These are phyloP conservation scores for Menidia beryllina DNA, from an alignment of 2,113 vertebrate species.

Conservation along the genomic window DNA sequence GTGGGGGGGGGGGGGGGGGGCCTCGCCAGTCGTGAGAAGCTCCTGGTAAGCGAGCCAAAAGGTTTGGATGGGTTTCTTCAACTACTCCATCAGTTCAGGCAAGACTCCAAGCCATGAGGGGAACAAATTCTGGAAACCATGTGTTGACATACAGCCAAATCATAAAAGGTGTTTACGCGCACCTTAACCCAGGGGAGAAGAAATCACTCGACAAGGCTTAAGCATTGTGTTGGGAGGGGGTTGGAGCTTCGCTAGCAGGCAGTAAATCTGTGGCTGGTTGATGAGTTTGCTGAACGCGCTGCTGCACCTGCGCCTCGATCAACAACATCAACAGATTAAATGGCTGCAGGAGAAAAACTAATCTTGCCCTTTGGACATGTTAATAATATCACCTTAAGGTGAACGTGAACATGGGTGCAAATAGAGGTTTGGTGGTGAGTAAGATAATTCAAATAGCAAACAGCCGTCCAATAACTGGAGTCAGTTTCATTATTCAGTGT, in stretches of 20 bases:
- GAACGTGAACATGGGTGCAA: conserved; percentile 36
- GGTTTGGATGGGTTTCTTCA: conserved; percentile 61
- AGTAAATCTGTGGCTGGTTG: conserved; percentile 21
- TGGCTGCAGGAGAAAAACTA: conserved; percentile 56
- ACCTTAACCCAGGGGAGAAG: conserved; percentile 59
- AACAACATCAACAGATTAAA: conserved; percentile 49
- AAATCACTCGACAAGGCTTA: conserved; percentile 63
- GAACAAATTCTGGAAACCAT: conserved; percentile 64
- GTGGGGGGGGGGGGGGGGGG: conserved; percentile 30
- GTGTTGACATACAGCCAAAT: conserved; percentile 58
- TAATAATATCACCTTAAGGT: conserved; percentile 42
- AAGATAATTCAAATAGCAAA: conserved; percentile 18
- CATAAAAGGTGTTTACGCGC: conserved; percentile 74
- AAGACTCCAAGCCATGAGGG: conserved; percentile 57
- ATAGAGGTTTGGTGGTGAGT: conserved; percentile 1
- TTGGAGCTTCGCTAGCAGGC: conserved; percentile 1
- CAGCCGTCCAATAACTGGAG: neutral
- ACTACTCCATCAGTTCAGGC: conserved; percentile 63
- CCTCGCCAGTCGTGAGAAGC: conserved; percentile 51
- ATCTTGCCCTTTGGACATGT: conserved; percentile 53
- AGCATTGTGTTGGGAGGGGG: conserved; percentile 44
- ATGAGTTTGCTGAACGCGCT: conserved; percentile 28
- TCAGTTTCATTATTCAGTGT: neutral
- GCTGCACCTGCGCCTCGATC: conserved; percentile 47
- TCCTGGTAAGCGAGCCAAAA: conserved; percentile 56